Conservation (phyloP, 2,888 invertebrate species). For the Folsomia manolachei region DNA sequence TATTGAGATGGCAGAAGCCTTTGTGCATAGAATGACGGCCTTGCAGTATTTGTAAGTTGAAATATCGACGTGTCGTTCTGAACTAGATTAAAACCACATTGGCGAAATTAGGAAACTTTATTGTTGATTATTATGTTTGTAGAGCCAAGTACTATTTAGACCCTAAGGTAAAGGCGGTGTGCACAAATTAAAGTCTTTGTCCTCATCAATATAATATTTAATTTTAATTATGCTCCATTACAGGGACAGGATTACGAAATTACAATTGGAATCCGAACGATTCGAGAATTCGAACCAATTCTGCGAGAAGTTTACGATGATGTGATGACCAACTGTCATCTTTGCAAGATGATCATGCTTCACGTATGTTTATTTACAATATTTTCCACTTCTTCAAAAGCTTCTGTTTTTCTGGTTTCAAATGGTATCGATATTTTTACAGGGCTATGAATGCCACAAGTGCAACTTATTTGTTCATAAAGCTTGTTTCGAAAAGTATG, state of each 20-base stretch:
- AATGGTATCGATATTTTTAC: no score
- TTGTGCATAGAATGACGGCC: slow-evolving; percentile 42
- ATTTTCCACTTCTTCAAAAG: neutral
- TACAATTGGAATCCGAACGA: slow-evolving; percentile 39
- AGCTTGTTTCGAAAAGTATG: slow-evolving; percentile 25
- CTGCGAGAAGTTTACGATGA: slow-evolving; percentile 28
- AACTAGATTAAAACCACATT: no score
- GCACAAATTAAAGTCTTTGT: neutral
- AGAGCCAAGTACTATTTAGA: slow-evolving; percentile 29
- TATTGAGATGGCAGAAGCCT: slow-evolving; percentile 35
- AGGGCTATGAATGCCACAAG: slow-evolving; percentile 35
- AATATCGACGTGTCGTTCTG: no score
- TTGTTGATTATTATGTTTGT: no score
- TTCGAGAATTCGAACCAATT: slow-evolving; percentile 42
- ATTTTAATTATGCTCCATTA: slow-evolving; percentile 1
- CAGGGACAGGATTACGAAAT: slow-evolving; percentile 35
- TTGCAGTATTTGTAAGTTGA: slow-evolving; percentile 42
- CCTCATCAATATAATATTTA: neutral
- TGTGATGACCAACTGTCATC: slow-evolving; percentile 27
- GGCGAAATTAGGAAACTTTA: no score
- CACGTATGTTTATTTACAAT: slow-evolving; percentile 23
- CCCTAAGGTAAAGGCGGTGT: neutral
- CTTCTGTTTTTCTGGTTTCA: neutral
- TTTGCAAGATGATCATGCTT: slow-evolving; percentile 34
- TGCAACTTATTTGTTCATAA: slow-evolving; percentile 29